Conservation (phyloP, 2,113 vertebrate genomes). For the Nipponia nippon region DNA sequence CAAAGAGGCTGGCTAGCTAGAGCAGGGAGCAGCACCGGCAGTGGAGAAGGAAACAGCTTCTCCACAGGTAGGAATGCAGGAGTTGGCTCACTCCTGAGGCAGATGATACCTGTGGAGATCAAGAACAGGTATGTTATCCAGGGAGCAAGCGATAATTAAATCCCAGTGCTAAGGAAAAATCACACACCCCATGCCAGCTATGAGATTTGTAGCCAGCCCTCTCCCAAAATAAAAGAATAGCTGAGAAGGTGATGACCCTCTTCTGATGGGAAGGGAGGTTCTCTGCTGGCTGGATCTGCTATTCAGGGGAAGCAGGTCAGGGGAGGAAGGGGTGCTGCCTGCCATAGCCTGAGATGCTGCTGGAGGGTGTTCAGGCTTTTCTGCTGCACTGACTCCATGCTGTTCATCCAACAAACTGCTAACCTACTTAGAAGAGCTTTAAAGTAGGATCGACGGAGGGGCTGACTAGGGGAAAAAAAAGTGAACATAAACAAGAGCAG, state of each 20-base stretch:
- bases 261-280: background rate
- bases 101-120: background rate
- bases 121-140: background rate
- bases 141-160: background rate
- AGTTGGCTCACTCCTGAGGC: background rate
- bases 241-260: background rate
- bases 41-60: background rate
- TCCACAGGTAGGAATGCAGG: background rate
- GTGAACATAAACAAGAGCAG: background rate
- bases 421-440: slow-evolving; percentile 41
- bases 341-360: background rate
- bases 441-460: background rate
- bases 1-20: background rate
- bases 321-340: background rate
- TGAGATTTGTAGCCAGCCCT: background rate
- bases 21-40: background rate
- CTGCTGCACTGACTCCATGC: background rate
- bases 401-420: background rate
- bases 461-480: background rate
- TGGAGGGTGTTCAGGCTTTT: background rate
- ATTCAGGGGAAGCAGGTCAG: background rate
- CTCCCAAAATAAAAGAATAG: background rate
- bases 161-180: background rate
- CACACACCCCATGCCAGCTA: rapidly evolving
- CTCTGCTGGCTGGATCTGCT: background rate